Conservation (phyloP, 2,113 vertebrate genomes). For the Campylomormyrus numenius region DNA sequence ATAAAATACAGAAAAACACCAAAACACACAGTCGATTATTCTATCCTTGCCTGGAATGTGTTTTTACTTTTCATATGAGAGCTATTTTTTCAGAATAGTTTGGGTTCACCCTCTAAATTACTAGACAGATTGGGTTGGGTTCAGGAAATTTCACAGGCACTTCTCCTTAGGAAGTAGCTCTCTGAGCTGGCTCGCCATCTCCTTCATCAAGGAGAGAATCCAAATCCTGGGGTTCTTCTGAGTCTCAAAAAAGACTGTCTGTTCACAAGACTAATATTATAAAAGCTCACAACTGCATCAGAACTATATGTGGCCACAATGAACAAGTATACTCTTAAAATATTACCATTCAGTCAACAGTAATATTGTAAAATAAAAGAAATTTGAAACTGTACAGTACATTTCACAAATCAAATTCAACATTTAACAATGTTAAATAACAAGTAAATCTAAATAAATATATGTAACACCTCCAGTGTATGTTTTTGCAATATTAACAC, state of each 20-base stretch:
- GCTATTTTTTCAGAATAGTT: not conserved
- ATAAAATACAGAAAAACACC: not conserved
- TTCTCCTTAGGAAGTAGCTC: not conserved
- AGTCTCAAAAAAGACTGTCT: not conserved
- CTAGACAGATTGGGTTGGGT: not conserved
- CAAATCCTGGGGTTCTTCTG: not conserved
- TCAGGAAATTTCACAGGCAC: not conserved
- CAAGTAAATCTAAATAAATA: not conserved
- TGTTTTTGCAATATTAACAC: not conserved
- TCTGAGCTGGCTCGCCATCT: not conserved
- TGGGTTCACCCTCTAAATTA: not conserved
- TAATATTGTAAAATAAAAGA: not conserved
- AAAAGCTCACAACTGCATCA: not conserved
- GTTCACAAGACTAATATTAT: not conserved
- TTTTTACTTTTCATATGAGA: not conserved
- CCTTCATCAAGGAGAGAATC: not conserved
- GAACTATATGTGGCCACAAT: not conserved
- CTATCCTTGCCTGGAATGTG: not conserved
- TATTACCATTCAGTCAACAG: not conserved
- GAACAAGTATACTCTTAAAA: not conserved
- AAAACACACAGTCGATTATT: not conserved
- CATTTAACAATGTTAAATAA: not conserved
- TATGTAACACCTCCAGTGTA: not conserved
- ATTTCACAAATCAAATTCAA: not conserved
- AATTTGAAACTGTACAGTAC: not conserved